These are phyloP conservation scores for Siniperca knerii DNA, from an alignment of 2,113 vertebrate species.

Conservation along the genomic window DNA sequence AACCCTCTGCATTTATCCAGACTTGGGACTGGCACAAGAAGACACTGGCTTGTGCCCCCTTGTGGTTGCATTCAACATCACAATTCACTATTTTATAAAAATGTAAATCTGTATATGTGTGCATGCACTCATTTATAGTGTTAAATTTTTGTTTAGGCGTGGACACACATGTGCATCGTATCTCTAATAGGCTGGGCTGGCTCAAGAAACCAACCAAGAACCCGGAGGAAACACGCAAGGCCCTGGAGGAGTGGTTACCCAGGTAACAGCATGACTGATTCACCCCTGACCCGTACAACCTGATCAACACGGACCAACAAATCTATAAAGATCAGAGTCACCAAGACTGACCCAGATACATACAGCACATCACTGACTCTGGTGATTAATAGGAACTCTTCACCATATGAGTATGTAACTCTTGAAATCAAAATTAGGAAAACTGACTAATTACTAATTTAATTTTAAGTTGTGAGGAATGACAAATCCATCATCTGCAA, in stretches of 20 bases:
- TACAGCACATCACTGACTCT: neutral
- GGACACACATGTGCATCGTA: conserved; percentile 97
- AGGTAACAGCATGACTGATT: conserved; percentile 82
- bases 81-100: neutral
- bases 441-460: neutral
- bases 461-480: neutral
- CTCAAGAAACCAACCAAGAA: conserved; percentile 85
- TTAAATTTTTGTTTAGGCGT: conserved; percentile 85
- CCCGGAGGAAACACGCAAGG: conserved; percentile 90
- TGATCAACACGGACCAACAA: conserved; percentile 9
- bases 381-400: neutral
- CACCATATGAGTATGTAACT: neutral
- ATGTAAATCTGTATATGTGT: neutral
- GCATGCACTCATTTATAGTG: neutral
- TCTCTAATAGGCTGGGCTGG: conserved; percentile 93
- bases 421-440: neutral
- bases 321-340: conserved; percentile 6
- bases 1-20: too few relatives aligned
- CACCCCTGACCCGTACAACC: neutral
- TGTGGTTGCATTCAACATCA: neutral
- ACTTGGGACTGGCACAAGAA: too few relatives aligned
- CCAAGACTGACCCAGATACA: neutral
- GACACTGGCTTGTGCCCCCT: too few relatives aligned
- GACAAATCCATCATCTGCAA: neutral
- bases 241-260: conserved; percentile 94